Conservation (phyloP, 2,797 vertebrate genomes). For the Syngnathus rostellatus region DNA sequence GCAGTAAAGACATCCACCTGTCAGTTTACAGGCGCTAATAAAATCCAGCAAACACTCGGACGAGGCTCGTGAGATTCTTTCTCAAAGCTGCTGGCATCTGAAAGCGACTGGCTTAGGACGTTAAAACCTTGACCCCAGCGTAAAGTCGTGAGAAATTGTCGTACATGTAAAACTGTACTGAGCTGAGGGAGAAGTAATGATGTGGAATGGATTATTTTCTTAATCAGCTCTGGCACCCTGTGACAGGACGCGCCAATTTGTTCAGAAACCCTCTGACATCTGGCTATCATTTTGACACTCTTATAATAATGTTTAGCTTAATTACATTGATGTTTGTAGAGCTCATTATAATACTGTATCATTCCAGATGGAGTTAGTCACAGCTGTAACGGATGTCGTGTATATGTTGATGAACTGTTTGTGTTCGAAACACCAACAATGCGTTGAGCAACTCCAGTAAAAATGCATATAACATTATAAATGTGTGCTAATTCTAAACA, state of each 20-base stretch:
- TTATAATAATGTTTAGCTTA: not conserved
- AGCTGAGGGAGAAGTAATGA: not conserved
- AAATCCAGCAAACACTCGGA: not conserved
- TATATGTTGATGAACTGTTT: not conserved
- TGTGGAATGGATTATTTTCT: not conserved
- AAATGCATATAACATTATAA: not conserved
- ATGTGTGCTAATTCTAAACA: not conserved
- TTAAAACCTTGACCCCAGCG: not conserved
- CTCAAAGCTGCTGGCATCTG: not conserved
- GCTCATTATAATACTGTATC: not conserved
- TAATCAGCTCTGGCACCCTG: not conserved
- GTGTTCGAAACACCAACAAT: not conserved
- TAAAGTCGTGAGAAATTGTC: not conserved
- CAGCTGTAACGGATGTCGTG: not conserved
- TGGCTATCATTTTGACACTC: conserved; percentile 4
- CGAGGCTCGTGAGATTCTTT: not conserved
- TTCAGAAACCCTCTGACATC: not conserved
- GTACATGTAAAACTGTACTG: not conserved
- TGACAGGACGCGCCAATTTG: conserved; percentile 1
- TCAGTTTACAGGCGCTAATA: conserved; percentile 2
- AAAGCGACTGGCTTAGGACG: not conserved
- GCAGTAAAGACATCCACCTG: not conserved
- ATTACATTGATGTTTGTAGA: conserved; percentile 1
- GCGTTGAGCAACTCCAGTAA: not conserved
- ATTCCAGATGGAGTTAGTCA: not conserved